Conservation (phyloP, 2,797 vertebrate species). For the Champsocephalus esox region DNA sequence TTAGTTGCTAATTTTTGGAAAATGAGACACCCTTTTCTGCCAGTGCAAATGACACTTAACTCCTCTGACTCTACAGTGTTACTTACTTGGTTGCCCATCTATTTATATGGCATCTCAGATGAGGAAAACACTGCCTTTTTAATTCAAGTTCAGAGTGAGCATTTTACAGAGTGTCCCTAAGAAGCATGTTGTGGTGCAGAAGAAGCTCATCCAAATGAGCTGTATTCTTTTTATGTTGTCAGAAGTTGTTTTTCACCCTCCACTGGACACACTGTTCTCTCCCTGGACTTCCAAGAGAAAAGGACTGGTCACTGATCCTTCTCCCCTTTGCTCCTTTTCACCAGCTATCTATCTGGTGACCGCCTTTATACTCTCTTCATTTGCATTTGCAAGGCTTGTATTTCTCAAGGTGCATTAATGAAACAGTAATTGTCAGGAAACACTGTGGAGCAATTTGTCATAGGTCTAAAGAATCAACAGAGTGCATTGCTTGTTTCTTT, state of each 20-base stretch:
- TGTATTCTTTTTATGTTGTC: slow-evolving; percentile 63
- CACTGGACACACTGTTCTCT: slow-evolving; percentile 77
- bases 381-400: slow-evolving; percentile 71
- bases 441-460: slow-evolving; percentile 51
- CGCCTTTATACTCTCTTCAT: slow-evolving; percentile 56
- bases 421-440: slow-evolving; percentile 54
- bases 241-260: slow-evolving; percentile 81
- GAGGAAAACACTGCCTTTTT: neutral
- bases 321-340: slow-evolving; percentile 58
- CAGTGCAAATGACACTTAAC: slow-evolving; percentile 18
- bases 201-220: slow-evolving; percentile 48
- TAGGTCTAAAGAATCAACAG: slow-evolving; percentile 45
- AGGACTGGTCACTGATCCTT: slow-evolving; percentile 71
- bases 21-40: slow-evolving; percentile 25
- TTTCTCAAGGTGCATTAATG: slow-evolving; percentile 65
- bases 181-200: slow-evolving; percentile 27
- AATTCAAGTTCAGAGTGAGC: neutral
- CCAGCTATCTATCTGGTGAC: slow-evolving; percentile 61
- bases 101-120: neutral
- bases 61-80: slow-evolving; percentile 3
- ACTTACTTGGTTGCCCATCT: slow-evolving; percentile 9
- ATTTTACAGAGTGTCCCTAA: neutral
- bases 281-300: slow-evolving; percentile 64
- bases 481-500: slow-evolving; percentile 43
- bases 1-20: slow-evolving; percentile 44